Evolutionary conservation across 2,888 invertebrate genomes (phyloP).

Genomic region (Mystacides longicornis): DNA sequence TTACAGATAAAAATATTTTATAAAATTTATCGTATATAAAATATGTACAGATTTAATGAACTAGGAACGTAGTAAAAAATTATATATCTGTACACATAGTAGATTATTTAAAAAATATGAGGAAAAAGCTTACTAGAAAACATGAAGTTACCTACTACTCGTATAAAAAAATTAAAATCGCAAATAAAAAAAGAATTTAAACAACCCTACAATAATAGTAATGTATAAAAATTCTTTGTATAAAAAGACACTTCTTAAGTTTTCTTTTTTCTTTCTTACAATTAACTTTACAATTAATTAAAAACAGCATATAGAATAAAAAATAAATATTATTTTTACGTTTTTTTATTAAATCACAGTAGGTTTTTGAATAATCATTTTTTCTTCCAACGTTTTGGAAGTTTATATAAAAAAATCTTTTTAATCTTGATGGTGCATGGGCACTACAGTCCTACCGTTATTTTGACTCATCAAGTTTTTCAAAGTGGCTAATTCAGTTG

Average conservation of each 20-base stretch:
- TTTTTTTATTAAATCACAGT: not conserved
- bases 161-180: not conserved
- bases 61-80: not conserved
- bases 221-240: not conserved
- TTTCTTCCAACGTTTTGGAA: not conserved
- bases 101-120: not conserved
- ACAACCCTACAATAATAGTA: not conserved
- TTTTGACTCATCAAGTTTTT: constrained; percentile 73
- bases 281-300: too few species aligned
- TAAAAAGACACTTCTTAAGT: not conserved
- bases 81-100: not conserved
- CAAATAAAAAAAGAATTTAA: not conserved
- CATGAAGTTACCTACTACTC: not conserved
- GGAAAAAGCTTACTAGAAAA: not conserved
- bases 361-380: not conserved
- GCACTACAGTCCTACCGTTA: constrained; percentile 34
- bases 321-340: not conserved
- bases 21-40: not conserved
- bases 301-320: too few species aligned
- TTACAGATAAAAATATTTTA: not conserved
- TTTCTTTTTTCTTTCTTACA: too few species aligned
- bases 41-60: not conserved
- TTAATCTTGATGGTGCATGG: constrained; percentile 60
- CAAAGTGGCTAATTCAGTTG: constrained; percentile 84
- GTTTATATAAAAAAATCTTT: too few species aligned